These are phyloP conservation scores for Hirundo rustica DNA, from an alignment of 2,797 vertebrate genomes.

Conservation along the genomic window DNA sequence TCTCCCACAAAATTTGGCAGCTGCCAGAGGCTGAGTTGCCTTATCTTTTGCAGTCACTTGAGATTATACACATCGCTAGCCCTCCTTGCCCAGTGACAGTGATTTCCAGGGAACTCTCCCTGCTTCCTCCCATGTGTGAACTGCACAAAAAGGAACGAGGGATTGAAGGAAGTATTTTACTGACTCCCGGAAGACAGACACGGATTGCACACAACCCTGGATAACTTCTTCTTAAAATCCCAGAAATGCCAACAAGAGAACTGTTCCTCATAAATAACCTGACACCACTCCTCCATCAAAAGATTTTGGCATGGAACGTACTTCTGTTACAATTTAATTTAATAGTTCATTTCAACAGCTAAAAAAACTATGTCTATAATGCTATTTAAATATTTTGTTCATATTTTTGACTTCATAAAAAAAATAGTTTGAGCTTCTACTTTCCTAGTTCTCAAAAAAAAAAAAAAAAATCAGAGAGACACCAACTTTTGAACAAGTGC, in stretches of 20 bases:
- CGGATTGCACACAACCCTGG: conserved; percentile 10
- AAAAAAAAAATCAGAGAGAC: conserved; percentile 54
- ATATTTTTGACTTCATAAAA: conserved; percentile 57
- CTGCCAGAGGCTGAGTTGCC: neutral
- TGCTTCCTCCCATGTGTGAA: neutral
- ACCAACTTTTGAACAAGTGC: conserved; percentile 19
- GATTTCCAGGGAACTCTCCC: neutral
- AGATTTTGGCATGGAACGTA: conserved; percentile 30
- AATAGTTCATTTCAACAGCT: neutral
- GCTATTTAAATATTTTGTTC: conserved; percentile 70
- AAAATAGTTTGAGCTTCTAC: conserved; percentile 43
- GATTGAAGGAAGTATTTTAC: conserved; percentile 3
- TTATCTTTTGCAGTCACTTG: neutral
- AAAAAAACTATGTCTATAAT: conserved; percentile 48
- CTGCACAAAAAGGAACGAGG: neutral
- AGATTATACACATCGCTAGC: neutral
- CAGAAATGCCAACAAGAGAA: neutral
- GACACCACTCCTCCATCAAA: neutral
- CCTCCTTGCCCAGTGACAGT: neutral
- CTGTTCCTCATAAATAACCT: conserved; percentile 35
- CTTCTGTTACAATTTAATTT: conserved; percentile 17
- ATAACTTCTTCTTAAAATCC: conserved; percentile 17
- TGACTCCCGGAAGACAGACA: conserved; percentile 18
- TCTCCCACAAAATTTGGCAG: neutral
- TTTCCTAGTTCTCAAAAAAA: conserved; percentile 40